Conservation (phyloP, 2,888 invertebrate genomes). For the Erpobdella octoculata region DNA sequence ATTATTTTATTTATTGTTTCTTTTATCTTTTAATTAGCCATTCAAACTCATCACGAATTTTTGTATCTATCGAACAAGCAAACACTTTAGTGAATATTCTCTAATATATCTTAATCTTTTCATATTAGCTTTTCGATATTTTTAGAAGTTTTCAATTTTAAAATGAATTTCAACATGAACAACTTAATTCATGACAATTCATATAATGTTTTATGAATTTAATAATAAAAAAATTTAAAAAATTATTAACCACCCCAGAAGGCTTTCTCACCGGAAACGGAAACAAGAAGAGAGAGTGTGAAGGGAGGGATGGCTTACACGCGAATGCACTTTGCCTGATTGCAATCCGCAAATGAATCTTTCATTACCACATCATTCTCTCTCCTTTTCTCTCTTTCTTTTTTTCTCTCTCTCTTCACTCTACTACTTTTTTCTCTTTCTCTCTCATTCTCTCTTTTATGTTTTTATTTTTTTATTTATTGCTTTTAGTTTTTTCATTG, state of each 20-base stretch:
- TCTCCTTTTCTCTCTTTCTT: neutral
- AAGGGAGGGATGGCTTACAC: constrained; percentile 4
- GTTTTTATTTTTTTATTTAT: neutral
- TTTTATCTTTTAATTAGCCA: no score
- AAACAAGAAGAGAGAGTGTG: neutral
- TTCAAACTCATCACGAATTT: no score
- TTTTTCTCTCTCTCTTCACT: neutral
- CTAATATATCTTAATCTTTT: no score
- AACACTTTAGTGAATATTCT: no score
- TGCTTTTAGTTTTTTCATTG: neutral
- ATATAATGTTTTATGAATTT: neutral
- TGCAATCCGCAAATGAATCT: constrained; percentile 27
- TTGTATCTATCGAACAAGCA: no score
- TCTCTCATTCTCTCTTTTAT: neutral
- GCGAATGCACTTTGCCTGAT: constrained; percentile 22
- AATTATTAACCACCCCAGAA: no score
- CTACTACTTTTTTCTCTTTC: neutral
- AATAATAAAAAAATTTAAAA: no score
- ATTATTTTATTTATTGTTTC: no score
- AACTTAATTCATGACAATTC: neutral
- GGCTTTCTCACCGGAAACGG: no score
- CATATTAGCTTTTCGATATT: no score
- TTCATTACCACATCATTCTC: constrained; percentile 13
- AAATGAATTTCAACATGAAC: no score
- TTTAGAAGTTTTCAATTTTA: no score